Conservation (phyloP, 2,888 invertebrate genomes). For the Listrodromus nycthemerus region DNA sequence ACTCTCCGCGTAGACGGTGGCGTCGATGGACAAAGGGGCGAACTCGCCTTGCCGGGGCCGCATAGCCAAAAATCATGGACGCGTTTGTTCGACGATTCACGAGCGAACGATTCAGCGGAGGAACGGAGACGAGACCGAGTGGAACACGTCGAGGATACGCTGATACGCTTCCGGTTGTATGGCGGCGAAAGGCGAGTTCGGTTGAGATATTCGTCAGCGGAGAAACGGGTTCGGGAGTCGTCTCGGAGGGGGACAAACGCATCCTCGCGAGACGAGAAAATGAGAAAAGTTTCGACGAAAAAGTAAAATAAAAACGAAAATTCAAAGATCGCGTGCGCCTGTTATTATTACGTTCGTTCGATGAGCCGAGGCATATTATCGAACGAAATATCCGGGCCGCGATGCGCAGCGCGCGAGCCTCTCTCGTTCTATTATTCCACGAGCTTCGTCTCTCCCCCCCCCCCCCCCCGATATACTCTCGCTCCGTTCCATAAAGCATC, state of each 20-base stretch:
- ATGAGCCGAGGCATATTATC: conserved; percentile 14
- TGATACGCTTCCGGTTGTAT: conserved; percentile 61
- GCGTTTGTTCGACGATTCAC: conserved; percentile 27
- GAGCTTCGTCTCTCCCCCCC: conserved; percentile 25
- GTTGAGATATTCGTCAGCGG: conserved; percentile 17
- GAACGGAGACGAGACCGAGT: not conserved
- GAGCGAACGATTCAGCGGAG: not conserved
- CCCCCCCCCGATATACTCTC: conserved; percentile 43
- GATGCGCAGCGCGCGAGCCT: conserved; percentile 11
- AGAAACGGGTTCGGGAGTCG: not conserved
- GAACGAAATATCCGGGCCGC: conserved; percentile 31
- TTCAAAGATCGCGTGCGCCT: conserved; percentile 15
- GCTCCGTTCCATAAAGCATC: conserved; percentile 37
- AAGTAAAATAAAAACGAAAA: not conserved
- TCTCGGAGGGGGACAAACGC: not conserved
- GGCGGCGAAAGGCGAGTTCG: conserved; percentile 22
- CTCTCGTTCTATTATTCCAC: conserved; percentile 31
- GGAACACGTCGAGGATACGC: conserved; percentile 22
- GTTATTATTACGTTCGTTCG: conserved; percentile 35
- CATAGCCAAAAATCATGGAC: conserved; percentile 49
- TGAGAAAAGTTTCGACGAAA: conserved; percentile 35
- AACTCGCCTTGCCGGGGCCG: conserved; percentile 18
- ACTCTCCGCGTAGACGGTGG: not conserved
- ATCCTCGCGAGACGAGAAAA: conserved; percentile 10
- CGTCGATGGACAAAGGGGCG: not conserved